Base-by-base conservation (phyloP, 2,113 vertebrate species). In the Crotalus helleri region DNA sequence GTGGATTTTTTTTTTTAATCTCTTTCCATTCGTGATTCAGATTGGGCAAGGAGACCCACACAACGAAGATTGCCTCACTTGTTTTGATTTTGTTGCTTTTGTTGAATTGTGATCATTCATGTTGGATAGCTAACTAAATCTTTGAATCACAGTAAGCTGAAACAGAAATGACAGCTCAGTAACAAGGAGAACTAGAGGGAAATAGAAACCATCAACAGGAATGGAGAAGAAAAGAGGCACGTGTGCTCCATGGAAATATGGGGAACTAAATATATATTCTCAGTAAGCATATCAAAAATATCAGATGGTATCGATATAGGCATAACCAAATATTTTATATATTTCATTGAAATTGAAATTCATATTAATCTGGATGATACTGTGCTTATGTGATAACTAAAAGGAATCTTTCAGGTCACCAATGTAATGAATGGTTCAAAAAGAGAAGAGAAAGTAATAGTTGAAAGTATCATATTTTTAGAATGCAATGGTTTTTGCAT, bases 201-300 rank as follows among this genome's bases (percentile, higher is more conserved):
- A 74, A 74, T 74, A 2, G 69, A n/a, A 39, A 39, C 46, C 51
- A 64, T 26, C 51, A 10, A 39, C 15, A 93, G 15, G 17, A 57
- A 51, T 90, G 85, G 85, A n/a, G 92, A 92, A 90, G 51, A 24
- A 95, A 93, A 96, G 53, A 81, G 92, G 87, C 33, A 97, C 93
- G 61, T 29, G 53, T 59, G 57, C 13, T 90, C 86, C 57, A 87
- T 58, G 92, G 53, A 11, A 29, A 94, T 92, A 24, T 46, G 49
- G 24, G 6, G 89, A 10, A 51, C 19, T 29, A 91, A 93, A 91
- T 33, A 87, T 51, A 24, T 53, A 93, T 55, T 94, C 90, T 86
- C 89, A 7, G 0, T 1, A 15, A 19, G 29, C 6, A 4, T 51
- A 59, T 5, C 59, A 95, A 59, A 96, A 44, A 81, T 74, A 92